Conservation (phyloP, 2,113 vertebrate genomes). For the Clarias macrocephalus region DNA sequence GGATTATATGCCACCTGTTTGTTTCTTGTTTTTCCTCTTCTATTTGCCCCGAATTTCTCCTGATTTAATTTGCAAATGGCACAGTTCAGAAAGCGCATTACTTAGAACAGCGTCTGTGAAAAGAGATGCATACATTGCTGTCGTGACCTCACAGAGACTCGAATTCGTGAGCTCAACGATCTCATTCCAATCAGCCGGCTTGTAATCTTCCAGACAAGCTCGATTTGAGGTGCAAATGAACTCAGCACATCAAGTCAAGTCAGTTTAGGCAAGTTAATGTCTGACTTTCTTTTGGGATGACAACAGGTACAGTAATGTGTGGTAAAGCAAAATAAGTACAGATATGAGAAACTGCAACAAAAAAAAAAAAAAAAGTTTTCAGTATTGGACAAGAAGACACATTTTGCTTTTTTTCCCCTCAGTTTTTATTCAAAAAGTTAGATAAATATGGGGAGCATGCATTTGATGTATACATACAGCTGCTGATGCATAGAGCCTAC, state of each 20-base stretch:
- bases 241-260: neutral
- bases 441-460: too few relatives aligned
- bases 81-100: conserved; percentile 4
- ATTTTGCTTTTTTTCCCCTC: neutral
- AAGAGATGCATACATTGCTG: neutral
- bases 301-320: neutral
- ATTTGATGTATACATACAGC: neutral
- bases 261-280: neutral
- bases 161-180: neutral
- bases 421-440: neutral
- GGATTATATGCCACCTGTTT: conserved; percentile 27
- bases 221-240: neutral
- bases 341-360: neutral
- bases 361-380: too few relatives aligned
- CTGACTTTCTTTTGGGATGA: neutral
- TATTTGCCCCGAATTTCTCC: neutral
- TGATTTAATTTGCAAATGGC: conserved; percentile 6
- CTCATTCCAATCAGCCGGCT: neutral
- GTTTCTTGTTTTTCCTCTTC: neutral
- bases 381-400: neutral
- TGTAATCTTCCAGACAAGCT: conserved; percentile 1
- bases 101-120: neutral
- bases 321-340: neutral
- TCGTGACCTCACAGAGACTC: neutral
- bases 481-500: neutral